Evolutionary conservation across 2,797 vertebrate genomes (phyloP).

Genomic region (Mus spretus): DNA sequence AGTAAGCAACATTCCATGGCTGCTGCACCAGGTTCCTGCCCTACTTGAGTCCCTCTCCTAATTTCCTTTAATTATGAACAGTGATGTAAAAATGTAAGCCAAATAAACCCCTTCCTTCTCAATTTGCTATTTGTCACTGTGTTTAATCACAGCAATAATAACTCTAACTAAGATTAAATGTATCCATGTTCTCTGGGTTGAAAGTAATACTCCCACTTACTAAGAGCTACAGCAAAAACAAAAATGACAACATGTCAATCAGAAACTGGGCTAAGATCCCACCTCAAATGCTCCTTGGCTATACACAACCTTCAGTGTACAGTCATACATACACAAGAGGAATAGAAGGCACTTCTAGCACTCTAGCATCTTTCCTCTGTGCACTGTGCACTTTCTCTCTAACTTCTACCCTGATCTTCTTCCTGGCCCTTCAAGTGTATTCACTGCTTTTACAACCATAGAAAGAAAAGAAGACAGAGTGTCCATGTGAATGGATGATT

Average conservation of each 20-base stretch:
- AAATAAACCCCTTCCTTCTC: neutral
- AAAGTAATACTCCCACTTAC: neutral
- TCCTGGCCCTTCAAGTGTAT: neutral
- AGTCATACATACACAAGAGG: neutral
- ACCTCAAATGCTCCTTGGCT: neutral
- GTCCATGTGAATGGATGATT: neutral
- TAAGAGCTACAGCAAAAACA: neutral
- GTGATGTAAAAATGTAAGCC: neutral
- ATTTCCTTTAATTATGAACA: neutral
- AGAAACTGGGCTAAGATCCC: neutral
- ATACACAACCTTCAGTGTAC: neutral
- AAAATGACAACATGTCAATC: neutral
- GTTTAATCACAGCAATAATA: neutral
- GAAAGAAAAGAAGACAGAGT: neutral
- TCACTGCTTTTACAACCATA: neutral
- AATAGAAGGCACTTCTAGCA: neutral
- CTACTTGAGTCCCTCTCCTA: neutral
- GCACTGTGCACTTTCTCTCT: neutral
- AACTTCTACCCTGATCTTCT: neutral
- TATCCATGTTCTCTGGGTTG: neutral
- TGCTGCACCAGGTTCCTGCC: neutral
- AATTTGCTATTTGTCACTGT: neutral
- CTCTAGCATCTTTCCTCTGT: neutral
- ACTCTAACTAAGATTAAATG: neutral
- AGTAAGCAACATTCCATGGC: neutral